phyloP scores from a whole-genome alignment of 2,113 vertebrate species.

The Pseudorectes ferrugineus region DNA sequence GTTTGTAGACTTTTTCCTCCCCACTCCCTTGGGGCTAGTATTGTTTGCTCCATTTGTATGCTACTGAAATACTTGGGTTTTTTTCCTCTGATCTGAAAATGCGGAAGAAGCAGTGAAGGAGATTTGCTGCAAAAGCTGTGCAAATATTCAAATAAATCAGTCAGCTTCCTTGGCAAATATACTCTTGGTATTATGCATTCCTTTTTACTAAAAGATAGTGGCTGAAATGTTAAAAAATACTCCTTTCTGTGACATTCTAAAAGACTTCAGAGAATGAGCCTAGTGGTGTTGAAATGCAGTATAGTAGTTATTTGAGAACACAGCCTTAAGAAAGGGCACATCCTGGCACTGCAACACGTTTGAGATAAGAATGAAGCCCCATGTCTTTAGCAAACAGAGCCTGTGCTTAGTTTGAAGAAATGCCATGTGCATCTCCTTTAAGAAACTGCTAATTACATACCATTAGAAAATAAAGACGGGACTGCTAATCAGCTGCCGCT shows the following conservation, averaged over 20 bases:
- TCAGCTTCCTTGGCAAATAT: conserved; percentile 20
- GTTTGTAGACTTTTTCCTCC: neutral
- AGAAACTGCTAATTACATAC: conserved; percentile 10
- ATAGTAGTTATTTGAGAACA: neutral
- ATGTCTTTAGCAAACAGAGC: conserved; percentile 4
- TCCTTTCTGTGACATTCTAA: conserved; percentile 5
- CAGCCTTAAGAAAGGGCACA: neutral
- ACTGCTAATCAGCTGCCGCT: conserved; percentile 34
- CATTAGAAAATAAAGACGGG: conserved; percentile 15
- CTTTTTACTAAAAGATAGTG: neutral
- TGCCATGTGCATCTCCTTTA: neutral
- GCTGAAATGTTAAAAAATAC: neutral
- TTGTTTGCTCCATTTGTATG: conserved; percentile 29
- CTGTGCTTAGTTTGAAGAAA: conserved; percentile 28
- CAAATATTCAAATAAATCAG: conserved; percentile 45
- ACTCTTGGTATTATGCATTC: neutral
- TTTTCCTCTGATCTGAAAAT: neutral
- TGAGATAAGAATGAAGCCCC: conserved; percentile 13
- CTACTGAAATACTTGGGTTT: neutral
- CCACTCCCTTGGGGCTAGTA: neutral
- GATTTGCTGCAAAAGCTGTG: conserved; percentile 30
- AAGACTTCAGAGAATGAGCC: neutral
- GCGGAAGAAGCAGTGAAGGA: neutral
- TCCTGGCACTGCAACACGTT: neutral
- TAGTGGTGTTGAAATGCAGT: neutral